These are phyloP conservation scores for Aselliscus stoliczkanus DNA, from an alignment of 2,797 vertebrate genomes.

Conservation along the genomic window DNA sequence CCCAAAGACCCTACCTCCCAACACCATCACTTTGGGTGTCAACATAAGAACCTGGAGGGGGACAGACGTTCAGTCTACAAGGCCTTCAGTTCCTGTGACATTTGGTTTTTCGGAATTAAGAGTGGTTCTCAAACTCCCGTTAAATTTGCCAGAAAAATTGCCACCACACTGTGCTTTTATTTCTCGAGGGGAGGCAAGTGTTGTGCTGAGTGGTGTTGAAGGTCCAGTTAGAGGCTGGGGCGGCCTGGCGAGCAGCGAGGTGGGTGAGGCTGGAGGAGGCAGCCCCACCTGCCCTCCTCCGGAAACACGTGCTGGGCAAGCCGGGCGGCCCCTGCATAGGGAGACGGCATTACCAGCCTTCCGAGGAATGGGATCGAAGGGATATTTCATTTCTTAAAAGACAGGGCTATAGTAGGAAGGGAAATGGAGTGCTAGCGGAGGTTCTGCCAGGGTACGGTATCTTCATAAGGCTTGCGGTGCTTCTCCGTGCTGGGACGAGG, in stretches of 20 bases:
- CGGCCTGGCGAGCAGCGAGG: not conserved
- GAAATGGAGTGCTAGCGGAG: not conserved
- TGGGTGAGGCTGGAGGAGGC: accelerated
- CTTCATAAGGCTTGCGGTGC: not conserved
- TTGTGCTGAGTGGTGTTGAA: not conserved
- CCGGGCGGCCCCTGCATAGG: accelerated
- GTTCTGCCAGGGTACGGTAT: not conserved
- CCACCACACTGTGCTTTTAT: not conserved
- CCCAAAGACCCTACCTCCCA: not conserved
- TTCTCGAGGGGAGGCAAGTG: not conserved
- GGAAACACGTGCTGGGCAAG: not conserved
- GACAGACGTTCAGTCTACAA: not conserved
- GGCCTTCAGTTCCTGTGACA: not conserved
- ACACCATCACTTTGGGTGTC: not conserved
- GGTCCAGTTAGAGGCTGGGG: not conserved
- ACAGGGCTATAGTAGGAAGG: not conserved
- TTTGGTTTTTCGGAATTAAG: not conserved
- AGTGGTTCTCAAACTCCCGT: not conserved
- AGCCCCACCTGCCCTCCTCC: accelerated
- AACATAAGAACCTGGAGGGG: too few relatives aligned
- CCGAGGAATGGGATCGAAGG: accelerated
- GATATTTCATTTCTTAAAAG: not conserved
- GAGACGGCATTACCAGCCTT: accelerated
- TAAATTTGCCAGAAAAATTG: not conserved
- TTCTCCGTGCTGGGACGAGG: not conserved